Evolutionary conservation across 2,888 invertebrate species (phyloP), one percentile per base, ranked within the genome.

Genomic region (Hirtodrosophila duncani): DNA sequence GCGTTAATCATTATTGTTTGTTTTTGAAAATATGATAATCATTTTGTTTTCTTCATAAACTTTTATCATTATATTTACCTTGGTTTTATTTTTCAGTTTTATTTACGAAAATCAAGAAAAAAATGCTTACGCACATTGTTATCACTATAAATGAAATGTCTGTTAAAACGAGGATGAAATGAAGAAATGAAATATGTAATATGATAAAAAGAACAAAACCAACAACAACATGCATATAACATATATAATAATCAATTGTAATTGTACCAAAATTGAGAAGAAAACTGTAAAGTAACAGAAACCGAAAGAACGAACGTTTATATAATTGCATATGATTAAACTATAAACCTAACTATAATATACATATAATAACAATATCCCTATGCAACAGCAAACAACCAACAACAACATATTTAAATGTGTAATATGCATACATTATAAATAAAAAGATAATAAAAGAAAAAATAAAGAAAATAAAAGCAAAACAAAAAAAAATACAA

Each of bases 221-320:
- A 61, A 37, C 33, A 33, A 27, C 43, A 23, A 51, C 30, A 51
- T 42, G 30, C 36, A 46, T 56, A 44, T 43, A 49, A 52, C 42
- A 64, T 60, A 52, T 67, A 63, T 62, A 75, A 66, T 61, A 45
- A 70, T 56, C 42, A 67, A 70, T 64, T 69, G 65, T 70, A 67
- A 75, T 67, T 82, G 67, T 78, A 78, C 62, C 69, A 78, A 72
- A 75, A 75, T 74, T 75, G 67, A 80, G 70, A 72, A 68, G 67
- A 80, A 70, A 72, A 68, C 36, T 74, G 72, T 68, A 78, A 81
- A 67, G 59, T 60, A 53, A 65, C 31, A 44, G 44, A 42, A 29
- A 56, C 10, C 46, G 46, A 9, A 26, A 46, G 24, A 31, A 43
- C 33, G 24, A 57, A 63, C 56, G 68, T 60, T 72, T 64, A 70